Evolutionary conservation across 1,140 invertebrate species (phyloP).

Genomic region (Caenorhabditis latens): DNA sequence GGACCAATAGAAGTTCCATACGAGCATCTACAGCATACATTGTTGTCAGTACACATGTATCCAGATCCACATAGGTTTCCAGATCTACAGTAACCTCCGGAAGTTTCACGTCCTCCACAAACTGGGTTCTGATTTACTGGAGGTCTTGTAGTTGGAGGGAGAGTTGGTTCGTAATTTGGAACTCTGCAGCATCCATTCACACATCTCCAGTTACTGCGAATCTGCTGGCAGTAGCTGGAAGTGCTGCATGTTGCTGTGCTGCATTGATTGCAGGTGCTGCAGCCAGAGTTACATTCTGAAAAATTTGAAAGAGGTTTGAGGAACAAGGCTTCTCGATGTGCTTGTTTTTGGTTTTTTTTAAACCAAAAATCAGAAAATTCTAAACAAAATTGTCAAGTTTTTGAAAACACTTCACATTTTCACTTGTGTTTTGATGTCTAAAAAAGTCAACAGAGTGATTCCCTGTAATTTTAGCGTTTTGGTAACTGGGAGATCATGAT

Average conservation of each 20-base stretch:
- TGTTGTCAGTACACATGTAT: conserved; percentile 54
- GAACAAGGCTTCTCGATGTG: no score
- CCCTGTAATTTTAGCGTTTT: no score
- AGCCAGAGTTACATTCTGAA: conserved; percentile 51
- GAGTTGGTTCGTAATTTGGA: conserved; percentile 31
- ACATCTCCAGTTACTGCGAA: conserved; percentile 56
- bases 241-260: conserved; percentile 48
- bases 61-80: conserved; percentile 58
- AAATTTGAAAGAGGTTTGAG: not conserved
- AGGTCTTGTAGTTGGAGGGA: conserved; percentile 35
- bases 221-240: conserved; percentile 56
- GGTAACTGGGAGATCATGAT: no score
- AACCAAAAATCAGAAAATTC: no score
- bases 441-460: no score
- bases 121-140: conserved; percentile 48
- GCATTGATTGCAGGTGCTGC: conserved; percentile 32
- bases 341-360: no score
- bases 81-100: conserved; percentile 56
- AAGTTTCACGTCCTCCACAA: conserved; percentile 60
- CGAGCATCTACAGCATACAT: conserved; percentile 57
- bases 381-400: no score
- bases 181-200: conserved; percentile 59
- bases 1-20: conserved; percentile 62
- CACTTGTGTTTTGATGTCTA: no score
- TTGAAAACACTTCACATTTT: no score